A percentile compares a stretch with the other conserved stretches of the same genome.
phyloP scores from a whole-genome alignment of 2,888 invertebrate genomes.

The Dioctria linearis region DNA sequence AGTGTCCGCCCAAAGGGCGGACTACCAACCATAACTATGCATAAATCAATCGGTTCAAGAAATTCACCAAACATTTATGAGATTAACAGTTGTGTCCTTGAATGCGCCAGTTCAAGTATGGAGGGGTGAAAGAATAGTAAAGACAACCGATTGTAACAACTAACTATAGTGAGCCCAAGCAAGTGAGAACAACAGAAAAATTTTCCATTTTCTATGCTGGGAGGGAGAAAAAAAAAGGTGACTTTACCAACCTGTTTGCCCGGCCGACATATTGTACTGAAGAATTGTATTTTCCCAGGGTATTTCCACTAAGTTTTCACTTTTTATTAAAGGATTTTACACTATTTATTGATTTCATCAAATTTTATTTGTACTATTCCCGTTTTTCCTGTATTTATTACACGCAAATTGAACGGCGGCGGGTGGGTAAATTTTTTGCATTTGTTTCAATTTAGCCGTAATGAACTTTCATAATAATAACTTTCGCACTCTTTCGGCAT shows the following conservation, averaged over 20 bases:
- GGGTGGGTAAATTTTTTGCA: background rate
- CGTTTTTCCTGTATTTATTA: background rate
- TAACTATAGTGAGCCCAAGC: background rate
- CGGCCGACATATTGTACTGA: slow-evolving; percentile 58
- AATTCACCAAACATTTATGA: background rate
- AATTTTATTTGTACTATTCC: slow-evolving; percentile 20
- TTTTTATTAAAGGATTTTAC: background rate
- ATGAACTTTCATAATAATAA: background rate
- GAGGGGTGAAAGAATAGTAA: background rate
- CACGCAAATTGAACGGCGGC: background rate
- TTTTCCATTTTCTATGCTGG: background rate
- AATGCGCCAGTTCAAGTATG: too few species aligned
- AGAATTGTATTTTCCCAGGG: slow-evolving; percentile 32
- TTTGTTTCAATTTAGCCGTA: slow-evolving; percentile 5
- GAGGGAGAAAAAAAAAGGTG: background rate
- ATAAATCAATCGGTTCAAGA: background rate
- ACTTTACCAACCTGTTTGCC: slow-evolving; percentile 58
- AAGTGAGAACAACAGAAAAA: background rate
- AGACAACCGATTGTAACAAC: background rate
- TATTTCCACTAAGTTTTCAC: slow-evolving; percentile 33
- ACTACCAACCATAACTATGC: slow-evolving; percentile 17
- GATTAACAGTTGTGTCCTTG: background rate
- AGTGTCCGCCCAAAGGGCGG: slow-evolving; percentile 29
- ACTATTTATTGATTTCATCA: slow-evolving; percentile 23
- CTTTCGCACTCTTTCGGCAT: background rate